Base-by-base conservation (phyloP, 2,888 invertebrate genomes). In the Melangyna quadrimaculata region DNA sequence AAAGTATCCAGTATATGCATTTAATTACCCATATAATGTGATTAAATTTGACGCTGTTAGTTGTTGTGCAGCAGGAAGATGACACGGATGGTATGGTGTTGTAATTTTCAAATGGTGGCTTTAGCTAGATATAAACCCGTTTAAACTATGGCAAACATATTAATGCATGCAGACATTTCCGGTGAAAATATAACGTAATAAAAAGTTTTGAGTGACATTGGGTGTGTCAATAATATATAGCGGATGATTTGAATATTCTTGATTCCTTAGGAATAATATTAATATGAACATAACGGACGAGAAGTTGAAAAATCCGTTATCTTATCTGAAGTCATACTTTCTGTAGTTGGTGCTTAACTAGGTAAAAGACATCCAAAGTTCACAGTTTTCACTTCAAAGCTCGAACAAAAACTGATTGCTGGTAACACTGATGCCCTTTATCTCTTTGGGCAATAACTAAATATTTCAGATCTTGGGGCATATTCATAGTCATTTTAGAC, bases 1-100 rank as follows among this genome's bases (percentile, higher is more conserved):
- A 71, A 67, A 75, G 22, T 63, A 43, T 43, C 63, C n/a, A n/a
- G n/a, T 59, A 43, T 70, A 48, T 78, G 83, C 63, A 83, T 79
- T 78, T 79, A 79, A 83, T 84, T 84, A 79, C 83, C 83, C 75
- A 79, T 84, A 84, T 84, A 79, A 84, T 79, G 67, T 84, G 83
- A 84, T 84, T 84, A 84, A 75, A 79, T 71, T 84, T 79, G 70
- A 35, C 70, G 79, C 59, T 19, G 74, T 71, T 48, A 48, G 55
- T 17, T 65, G 53, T 67, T n/a, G n/a, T n/a, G n/a, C n/a, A n/a
- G 22, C 79, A 79, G 71, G 79, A 75, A 84, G 63, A 79, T 79
- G 79, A 61, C 75, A 79, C 40, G 65, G 59, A 59, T 84, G 59
- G 79, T 67, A 8, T 45, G 12, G 19, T 43, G 6, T 35, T 61